A percentile compares a stretch with the other conserved stretches of the same genome.
Conservation (phyloP, 2,888 invertebrate genomes). For the Mesorhabditis sp. region DNA sequence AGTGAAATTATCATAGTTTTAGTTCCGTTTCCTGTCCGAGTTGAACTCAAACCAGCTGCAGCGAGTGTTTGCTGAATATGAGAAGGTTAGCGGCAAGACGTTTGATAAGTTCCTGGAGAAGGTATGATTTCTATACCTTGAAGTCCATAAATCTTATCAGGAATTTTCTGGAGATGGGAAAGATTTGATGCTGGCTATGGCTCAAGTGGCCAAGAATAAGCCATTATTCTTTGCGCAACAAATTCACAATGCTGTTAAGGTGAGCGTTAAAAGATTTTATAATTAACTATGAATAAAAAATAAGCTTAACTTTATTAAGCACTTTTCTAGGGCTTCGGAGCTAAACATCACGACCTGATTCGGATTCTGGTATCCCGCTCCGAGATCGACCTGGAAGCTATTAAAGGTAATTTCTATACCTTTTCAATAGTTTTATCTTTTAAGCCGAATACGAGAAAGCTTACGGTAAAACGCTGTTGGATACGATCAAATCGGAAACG, state of each 20-base stretch:
- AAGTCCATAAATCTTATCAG: not conserved
- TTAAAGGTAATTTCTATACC: not conserved
- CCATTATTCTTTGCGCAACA: slow-evolving; percentile 4
- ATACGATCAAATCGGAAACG: not conserved
- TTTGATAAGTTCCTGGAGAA: not conserved
- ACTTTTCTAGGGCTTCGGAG: not conserved
- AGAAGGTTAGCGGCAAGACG: not conserved
- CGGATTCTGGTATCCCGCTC: not conserved
- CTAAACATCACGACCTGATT: not conserved
- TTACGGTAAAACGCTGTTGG: not conserved
- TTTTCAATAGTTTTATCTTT: not conserved
- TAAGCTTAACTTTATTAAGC: too few species aligned
- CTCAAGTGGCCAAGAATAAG: slow-evolving; percentile 2
- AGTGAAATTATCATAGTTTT: not conserved
- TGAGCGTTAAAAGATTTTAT: slow-evolving; percentile 3
- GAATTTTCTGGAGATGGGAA: not conserved
- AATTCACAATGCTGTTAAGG: not conserved
- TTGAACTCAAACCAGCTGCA: not conserved
- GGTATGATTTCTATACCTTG: not conserved
- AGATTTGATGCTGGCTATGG: slow-evolving; percentile 3
- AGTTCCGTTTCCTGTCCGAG: not conserved
- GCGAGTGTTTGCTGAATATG: not conserved
- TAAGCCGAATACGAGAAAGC: slow-evolving; percentile 6
- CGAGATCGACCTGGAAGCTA: not conserved
- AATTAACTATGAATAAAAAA: not conserved